Conservation (phyloP, 2,797 vertebrate genomes). For the Xiphophorus birchmanni region DNA sequence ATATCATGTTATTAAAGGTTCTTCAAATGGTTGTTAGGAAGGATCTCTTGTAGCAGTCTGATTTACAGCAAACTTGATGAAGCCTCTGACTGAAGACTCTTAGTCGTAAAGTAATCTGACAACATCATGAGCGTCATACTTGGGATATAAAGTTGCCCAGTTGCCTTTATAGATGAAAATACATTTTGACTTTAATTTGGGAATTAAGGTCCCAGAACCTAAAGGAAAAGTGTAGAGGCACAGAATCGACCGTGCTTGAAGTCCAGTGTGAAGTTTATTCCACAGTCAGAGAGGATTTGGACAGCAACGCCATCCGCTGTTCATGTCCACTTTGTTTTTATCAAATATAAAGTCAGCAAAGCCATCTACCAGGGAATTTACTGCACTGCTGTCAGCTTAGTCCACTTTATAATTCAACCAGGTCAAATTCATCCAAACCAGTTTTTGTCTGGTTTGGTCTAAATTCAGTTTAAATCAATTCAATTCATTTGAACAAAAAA, state of each 20-base stretch:
- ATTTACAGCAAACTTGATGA: too few species aligned
- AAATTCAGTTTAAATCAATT: too few species aligned
- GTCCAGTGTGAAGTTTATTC: neutral
- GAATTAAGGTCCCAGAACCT: neutral
- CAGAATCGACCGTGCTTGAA: neutral
- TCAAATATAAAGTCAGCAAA: neutral
- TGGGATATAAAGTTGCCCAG: neutral
- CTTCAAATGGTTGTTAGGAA: too few species aligned
- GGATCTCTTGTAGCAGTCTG: too few species aligned
- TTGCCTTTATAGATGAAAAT: neutral
- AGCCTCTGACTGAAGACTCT: too few species aligned
- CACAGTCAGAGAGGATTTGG: neutral
- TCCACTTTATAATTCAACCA: too few species aligned
- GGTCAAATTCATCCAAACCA: too few species aligned
- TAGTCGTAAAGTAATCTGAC: neutral
- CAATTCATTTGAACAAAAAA: too few species aligned
- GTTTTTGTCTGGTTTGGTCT: too few species aligned
- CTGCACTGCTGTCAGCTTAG: neutral
- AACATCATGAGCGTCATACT: neutral
- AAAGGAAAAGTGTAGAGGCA: neutral
- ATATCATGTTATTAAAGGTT: too few species aligned
- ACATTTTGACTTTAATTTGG: neutral
- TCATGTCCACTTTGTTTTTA: neutral
- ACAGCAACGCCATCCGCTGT: neutral
- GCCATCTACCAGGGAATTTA: neutral